A percentile compares a stretch with the other conserved stretches of the same genome.
Evolutionary conservation across 2,113 vertebrate species (phyloP).

Genomic region (Cervus canadensis): DNA sequence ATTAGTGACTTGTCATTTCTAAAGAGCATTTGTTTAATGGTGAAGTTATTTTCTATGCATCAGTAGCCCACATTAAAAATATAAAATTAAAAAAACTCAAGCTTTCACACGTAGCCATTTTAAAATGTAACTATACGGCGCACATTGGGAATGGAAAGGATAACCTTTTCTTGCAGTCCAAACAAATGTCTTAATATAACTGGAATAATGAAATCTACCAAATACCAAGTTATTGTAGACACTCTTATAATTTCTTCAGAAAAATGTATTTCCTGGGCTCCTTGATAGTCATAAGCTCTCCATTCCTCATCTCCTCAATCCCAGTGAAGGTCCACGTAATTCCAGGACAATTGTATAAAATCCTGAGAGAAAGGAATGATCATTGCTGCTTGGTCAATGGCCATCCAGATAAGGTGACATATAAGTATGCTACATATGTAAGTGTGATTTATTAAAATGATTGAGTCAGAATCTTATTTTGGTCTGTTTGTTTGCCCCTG

Average conservation of each 20-base stretch:
- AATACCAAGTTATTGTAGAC: background rate
- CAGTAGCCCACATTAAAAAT: background rate
- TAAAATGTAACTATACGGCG: background rate
- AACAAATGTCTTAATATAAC: background rate
- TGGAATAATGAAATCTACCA: background rate
- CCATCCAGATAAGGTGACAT: background rate
- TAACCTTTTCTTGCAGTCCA: background rate
- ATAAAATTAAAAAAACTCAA: background rate
- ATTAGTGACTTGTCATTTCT: constrained; percentile 35
- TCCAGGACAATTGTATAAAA: background rate
- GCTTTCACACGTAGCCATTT: background rate
- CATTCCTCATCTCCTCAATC: background rate
- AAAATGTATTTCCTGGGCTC: background rate
- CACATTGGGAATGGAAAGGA: background rate
- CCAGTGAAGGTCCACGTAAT: background rate
- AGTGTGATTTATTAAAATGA: background rate
- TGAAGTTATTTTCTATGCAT: constrained; percentile 20
- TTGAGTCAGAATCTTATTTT: background rate
- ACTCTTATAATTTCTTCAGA: background rate
- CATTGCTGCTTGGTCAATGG: background rate
- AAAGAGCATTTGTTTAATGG: constrained; percentile 38
- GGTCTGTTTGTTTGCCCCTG: background rate
- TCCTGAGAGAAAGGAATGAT: background rate
- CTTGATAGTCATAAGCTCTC: background rate
- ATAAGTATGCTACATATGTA: background rate